Base-by-base conservation (phyloP, 2,888 invertebrate species). In the Sesamia inferens region DNA sequence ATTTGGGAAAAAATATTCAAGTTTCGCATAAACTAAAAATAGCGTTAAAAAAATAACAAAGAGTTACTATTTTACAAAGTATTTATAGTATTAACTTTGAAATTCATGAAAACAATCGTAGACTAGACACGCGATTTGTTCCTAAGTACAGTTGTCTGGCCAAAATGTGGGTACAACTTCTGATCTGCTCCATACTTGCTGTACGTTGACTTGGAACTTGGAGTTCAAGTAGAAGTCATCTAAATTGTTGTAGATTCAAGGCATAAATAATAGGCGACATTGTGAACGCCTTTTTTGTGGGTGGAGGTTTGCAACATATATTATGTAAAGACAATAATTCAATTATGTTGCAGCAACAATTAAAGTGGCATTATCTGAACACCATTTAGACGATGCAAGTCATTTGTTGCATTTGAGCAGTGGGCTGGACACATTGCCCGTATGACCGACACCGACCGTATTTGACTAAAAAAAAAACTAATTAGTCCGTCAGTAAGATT, bases 171-270 rank as follows among this genome's bases (percentile, higher is more conserved):
- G 42, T 78, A 10, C 65, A 78, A 63, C 54, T 69, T 68, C 31
- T 51, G 42, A 31, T 57, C 57, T 22, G 39, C 24, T 79, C 16
- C 24, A 31, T 47, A 48, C 31, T 42, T 79, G 58, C 68, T 68
- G 82, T 78, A 72, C 79, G 55, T 61, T 59, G n/a, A 31, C 63
- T 63, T 57, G 48, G 55, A 83, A 79, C 75, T 79, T 69, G 22
- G 31, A 68, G 22, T 31, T 64, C 48, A 69, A 58, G 39, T 62
- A 68, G 65, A 8, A 68, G 68, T 16, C 22, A 22, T 5, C 64
- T 31, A 64, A 24, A 64, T 24, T 63, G 68, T 72, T 63, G 48
- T 59, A 13, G 11, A 2, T n/a, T 7, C 3, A 22, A 14, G 2
- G n/a, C 14, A 24, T 51, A 51, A 63, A 14, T 8, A 16, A 62